Evolutionary conservation across 2,888 invertebrate genomes (phyloP).

Genomic region (Ophioninae sp.): DNA sequence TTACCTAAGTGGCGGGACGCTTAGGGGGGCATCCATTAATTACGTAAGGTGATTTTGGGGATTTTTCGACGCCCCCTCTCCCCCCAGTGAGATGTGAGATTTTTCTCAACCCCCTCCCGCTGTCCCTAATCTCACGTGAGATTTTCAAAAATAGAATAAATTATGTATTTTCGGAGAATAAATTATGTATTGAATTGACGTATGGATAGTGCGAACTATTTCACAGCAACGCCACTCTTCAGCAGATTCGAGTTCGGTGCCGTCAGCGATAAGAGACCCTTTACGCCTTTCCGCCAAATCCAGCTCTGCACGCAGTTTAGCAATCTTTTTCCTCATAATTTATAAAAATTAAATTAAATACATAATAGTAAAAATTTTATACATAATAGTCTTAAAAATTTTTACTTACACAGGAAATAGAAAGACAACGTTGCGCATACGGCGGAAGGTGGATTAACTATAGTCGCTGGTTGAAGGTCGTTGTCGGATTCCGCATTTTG

Average conservation of each 20-base stretch:
- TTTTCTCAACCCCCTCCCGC: too few species aligned
- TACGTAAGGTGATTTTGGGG: too few species aligned
- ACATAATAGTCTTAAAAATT: conserved; percentile 34
- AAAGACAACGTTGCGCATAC: conserved; percentile 20
- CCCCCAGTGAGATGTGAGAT: too few species aligned
- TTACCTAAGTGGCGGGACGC: too few species aligned
- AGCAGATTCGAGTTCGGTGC: conserved; percentile 63
- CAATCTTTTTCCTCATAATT: conserved; percentile 61
- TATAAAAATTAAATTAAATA: conserved; percentile 61
- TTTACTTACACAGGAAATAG: conserved; percentile 28
- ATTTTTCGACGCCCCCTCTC: too few species aligned
- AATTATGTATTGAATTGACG: too few species aligned
- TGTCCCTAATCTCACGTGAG: too few species aligned
- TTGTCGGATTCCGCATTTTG: too few species aligned
- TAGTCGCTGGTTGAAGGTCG: conserved; percentile 29
- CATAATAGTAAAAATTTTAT: conserved; percentile 49
- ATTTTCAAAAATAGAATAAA: too few species aligned
- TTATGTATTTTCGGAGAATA: too few species aligned
- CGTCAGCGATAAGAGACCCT: conserved; percentile 58
- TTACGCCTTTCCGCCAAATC: conserved; percentile 61
- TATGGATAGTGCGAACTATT: conserved; percentile 61
- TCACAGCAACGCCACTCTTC: conserved; percentile 69
- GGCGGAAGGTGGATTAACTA: conserved; percentile 29
- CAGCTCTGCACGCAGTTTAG: conserved; percentile 61
- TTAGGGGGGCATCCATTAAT: too few species aligned